A percentile compares a stretch with the other conserved stretches of the same genome.
Conservation (phyloP, 2,888 invertebrate genomes). For the Aspidiotus rigidus region DNA sequence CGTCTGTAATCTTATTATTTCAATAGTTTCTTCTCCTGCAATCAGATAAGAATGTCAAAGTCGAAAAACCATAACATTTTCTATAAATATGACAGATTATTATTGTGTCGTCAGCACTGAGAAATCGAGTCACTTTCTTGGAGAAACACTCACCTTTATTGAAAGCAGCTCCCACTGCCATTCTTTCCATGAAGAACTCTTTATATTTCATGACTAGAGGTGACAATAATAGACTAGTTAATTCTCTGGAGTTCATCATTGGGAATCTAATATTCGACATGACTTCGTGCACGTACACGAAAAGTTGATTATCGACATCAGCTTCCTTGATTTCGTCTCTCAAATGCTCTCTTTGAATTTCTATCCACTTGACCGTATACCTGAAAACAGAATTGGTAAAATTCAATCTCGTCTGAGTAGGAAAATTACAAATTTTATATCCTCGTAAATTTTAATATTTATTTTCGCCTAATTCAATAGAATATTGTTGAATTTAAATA, state of each 20-base stretch:
- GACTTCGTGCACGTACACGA: constrained; percentile 47
- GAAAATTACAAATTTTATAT: too few species aligned
- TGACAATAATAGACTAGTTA: constrained; percentile 69
- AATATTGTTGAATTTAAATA: not conserved
- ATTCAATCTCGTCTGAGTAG: too few species aligned
- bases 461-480: too few species aligned
- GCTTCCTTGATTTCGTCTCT: constrained; percentile 45
- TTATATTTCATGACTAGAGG: constrained; percentile 71
- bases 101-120: too few species aligned
- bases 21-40: constrained; percentile 51
- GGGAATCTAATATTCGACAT: constrained; percentile 77
- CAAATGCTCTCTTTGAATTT: constrained; percentile 56
- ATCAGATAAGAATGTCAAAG: too few species aligned
- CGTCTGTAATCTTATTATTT: constrained; percentile 52
- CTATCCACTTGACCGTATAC: constrained; percentile 68
- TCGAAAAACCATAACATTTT: too few species aligned
- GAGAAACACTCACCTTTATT: constrained; percentile 54
- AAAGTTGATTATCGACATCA: constrained; percentile 39
- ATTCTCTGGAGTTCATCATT: constrained; percentile 85
- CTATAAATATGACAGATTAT: too few species aligned
- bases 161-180: constrained; percentile 82
- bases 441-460: too few species aligned
- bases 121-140: too few species aligned
- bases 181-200: constrained; percentile 76
- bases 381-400: constrained; percentile 42